These are phyloP conservation scores for Heterodera filipjevi DNA, from an alignment of 2,888 invertebrate genomes.

Conservation along the genomic window DNA sequence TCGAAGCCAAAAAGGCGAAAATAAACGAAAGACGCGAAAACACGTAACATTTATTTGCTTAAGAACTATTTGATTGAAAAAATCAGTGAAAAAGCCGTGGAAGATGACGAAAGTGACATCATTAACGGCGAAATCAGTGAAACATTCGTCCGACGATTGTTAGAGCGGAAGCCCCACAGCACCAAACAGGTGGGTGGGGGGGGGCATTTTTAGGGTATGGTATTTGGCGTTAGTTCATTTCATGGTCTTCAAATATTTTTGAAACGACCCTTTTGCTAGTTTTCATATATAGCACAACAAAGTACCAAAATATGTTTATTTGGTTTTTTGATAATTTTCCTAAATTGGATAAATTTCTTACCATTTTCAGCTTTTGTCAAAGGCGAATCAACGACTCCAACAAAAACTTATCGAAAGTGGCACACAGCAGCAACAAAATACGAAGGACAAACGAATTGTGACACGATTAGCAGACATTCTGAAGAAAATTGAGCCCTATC, in stretches of 20 bases:
- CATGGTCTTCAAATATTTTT: no score
- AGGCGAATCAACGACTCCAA: slow-evolving; percentile 21
- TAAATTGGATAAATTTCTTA: neutral
- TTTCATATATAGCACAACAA: no score
- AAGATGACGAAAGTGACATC: slow-evolving; percentile 28
- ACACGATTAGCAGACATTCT: slow-evolving; percentile 57
- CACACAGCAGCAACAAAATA: slow-evolving; percentile 13
- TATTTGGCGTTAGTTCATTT: no score
- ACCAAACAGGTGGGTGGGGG: slow-evolving; percentile 72
- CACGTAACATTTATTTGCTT: neutral
- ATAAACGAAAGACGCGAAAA: slow-evolving; percentile 5
- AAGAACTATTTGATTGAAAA: neutral
- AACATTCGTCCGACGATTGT: slow-evolving; percentile 78
- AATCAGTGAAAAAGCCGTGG: slow-evolving; percentile 3
- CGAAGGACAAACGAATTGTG: slow-evolving; percentile 52
- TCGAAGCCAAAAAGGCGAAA: slow-evolving; percentile 44
- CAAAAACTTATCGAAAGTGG: neutral
- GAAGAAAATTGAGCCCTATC: slow-evolving; percentile 59
- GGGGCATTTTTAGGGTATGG: neutral
- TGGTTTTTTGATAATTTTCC: no score
- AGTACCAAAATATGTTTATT: no score
- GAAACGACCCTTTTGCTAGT: no score
- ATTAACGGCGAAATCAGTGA: slow-evolving; percentile 53
- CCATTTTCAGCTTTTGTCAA: slow-evolving; percentile 13
- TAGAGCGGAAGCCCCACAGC: slow-evolving; percentile 95